Evolutionary conservation across 92 coral and sea anemone genomes (phyloP).

Genomic region (Isaurus tuberculatus): DNA sequence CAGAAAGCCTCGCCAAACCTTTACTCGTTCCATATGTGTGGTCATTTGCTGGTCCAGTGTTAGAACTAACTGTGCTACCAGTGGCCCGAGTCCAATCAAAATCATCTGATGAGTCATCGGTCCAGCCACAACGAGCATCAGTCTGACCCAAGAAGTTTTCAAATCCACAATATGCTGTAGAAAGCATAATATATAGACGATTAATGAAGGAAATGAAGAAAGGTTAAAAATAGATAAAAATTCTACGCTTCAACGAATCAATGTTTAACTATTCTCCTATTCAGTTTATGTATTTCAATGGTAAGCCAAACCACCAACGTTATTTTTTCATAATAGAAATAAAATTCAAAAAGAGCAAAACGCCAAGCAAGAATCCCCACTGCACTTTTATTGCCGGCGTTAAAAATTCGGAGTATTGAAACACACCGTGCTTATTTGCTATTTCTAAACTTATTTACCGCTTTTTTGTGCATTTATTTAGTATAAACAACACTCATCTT

Average conservation of each 20-base stretch:
- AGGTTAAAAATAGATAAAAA: not conserved
- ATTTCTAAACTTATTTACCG: too few relatives aligned
- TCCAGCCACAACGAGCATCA: slow-evolving; percentile 76
- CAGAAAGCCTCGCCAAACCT: slow-evolving; percentile 48
- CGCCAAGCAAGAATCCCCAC: too few relatives aligned
- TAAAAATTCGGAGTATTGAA: too few relatives aligned
- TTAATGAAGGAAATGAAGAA: not conserved
- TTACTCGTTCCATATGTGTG: slow-evolving; percentile 88
- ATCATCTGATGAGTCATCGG: slow-evolving; percentile 60
- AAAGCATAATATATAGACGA: not conserved
- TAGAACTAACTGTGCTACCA: slow-evolving; percentile 75
- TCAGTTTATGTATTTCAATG: too few relatives aligned
- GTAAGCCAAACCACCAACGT: too few relatives aligned
- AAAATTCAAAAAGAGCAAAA: too few relatives aligned
- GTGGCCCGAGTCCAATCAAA: slow-evolving; percentile 85
- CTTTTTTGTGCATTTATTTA: too few relatives aligned
- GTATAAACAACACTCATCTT: too few relatives aligned
- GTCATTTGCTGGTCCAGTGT: slow-evolving; percentile 86
- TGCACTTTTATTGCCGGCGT: too few relatives aligned
- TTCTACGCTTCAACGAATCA: not conserved
- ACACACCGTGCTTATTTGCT: too few relatives aligned
- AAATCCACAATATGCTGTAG: slow-evolving; percentile 80
- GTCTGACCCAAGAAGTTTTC: slow-evolving; percentile 69
- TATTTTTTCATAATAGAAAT: too few relatives aligned
- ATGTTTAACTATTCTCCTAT: too few relatives aligned